Evolutionary conservation across 2,888 invertebrate species (phyloP).

Genomic region (Platerodrilus igneus): DNA sequence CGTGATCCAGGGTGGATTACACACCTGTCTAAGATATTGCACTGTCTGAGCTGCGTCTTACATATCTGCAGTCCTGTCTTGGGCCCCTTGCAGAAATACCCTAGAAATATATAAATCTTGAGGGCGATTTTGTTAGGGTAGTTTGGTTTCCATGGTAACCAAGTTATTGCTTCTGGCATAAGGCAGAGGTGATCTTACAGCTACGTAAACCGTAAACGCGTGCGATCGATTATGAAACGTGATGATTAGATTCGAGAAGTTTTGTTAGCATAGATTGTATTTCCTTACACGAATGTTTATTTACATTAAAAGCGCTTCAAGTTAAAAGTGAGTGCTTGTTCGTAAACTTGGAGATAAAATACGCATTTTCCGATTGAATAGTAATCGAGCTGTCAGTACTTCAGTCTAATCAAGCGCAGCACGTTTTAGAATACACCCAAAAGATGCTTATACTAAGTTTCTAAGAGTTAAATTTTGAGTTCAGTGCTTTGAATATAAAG

Average conservation of each 20-base stretch:
- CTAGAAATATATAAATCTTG: conserved; percentile 18
- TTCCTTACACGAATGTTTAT: no score
- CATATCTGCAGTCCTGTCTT: conserved; percentile 17
- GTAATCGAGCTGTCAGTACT: no score
- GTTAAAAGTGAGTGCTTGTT: no score
- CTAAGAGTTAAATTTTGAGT: no score
- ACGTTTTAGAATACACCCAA: no score
- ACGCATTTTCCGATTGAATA: no score
- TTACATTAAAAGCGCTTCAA: no score
- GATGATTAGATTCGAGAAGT: conserved; percentile 17
- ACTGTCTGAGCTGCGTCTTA: conserved; percentile 25
- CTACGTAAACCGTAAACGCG: conserved; percentile 13
- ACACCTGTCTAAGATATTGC: conserved; percentile 23
- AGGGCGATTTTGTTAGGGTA: conserved; percentile 14
- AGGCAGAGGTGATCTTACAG: conserved; percentile 14
- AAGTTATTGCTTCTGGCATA: conserved; percentile 16
- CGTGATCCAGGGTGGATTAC: conserved; percentile 15
- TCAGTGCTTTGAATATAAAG: no score
- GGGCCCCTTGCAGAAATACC: conserved; percentile 19
- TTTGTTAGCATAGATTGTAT: no score
- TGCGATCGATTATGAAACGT: conserved; percentile 17
- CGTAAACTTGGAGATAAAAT: no score
- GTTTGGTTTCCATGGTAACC: conserved; percentile 19
- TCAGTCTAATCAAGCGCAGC: no score
- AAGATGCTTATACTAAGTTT: no score